A percentile compares a stretch with the other conserved stretches of the same genome.
These are phyloP conservation scores for Aspidiotus destructor DNA, from an alignment of 2,888 invertebrate species.

Conservation along the genomic window DNA sequence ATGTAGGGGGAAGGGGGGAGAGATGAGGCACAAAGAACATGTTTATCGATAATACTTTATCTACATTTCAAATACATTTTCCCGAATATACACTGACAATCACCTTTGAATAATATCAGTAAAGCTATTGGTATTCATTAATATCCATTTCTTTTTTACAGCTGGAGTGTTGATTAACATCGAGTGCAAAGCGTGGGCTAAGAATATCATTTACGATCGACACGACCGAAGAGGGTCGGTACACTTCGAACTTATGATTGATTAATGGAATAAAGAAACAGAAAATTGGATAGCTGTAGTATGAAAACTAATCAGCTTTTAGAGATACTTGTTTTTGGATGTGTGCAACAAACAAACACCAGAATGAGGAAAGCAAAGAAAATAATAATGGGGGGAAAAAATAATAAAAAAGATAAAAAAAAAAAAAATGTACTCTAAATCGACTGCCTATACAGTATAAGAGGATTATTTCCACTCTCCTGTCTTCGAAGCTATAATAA, in stretches of 20 bases:
- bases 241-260: slow-evolving; percentile 61
- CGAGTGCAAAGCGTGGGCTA: slow-evolving; percentile 63
- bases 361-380: background rate
- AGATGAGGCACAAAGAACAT: no score
- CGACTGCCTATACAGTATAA: slow-evolving; percentile 14
- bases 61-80: no score
- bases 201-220: slow-evolving; percentile 58
- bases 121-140: no score
- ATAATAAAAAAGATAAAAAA: background rate
- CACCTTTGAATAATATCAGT: no score
- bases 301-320: slow-evolving; percentile 21
- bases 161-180: slow-evolving; percentile 47
- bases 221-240: slow-evolving; percentile 59
- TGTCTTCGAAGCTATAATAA: no score
- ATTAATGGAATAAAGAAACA: slow-evolving; percentile 35
- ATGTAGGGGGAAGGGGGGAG: no score
- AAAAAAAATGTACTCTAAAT: background rate
- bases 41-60: no score
- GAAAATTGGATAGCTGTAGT: slow-evolving; percentile 19
- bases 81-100: no score
- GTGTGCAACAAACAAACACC: background rate
- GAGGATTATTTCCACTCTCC: no score
- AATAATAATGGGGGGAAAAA: background rate
- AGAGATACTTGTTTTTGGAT: background rate
- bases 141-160: slow-evolving; percentile 32